phyloP scores from a whole-genome alignment of 2,797 vertebrate species.

The Myotis planiceps region DNA sequence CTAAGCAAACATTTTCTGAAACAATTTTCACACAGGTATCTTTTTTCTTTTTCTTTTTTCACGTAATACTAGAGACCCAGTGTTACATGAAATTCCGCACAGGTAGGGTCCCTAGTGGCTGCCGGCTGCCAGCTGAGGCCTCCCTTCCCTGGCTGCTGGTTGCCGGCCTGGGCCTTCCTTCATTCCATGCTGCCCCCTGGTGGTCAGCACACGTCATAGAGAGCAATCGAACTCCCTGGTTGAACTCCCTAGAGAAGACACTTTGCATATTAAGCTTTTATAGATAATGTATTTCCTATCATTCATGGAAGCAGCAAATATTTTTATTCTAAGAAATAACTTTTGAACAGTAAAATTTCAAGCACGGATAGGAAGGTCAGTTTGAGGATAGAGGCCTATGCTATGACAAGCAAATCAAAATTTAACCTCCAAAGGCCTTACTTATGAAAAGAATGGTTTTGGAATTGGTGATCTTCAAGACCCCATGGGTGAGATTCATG shows the following conservation, averaged over 20 bases:
- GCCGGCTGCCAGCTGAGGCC: accelerated
- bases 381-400: not conserved
- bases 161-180: too few species aligned
- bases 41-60: too few species aligned
- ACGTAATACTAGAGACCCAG: too few species aligned
- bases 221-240: too few species aligned
- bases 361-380: not conserved
- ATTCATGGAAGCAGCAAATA: conserved; percentile 13
- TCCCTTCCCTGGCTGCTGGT: too few species aligned
- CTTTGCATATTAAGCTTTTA: too few species aligned
- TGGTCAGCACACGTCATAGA: too few species aligned
- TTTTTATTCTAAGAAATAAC: conserved; percentile 22
- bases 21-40: not conserved
- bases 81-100: too few species aligned
- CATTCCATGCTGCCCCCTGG: too few species aligned
- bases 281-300: not conserved
- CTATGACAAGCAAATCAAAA: not conserved
- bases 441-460: not conserved
- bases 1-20: not conserved
- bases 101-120: too few species aligned
- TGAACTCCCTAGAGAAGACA: too few species aligned
- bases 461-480: not conserved
- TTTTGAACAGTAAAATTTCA: conserved; percentile 33
- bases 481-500: not conserved
- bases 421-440: not conserved